These are phyloP conservation scores for Zosterops lateralis DNA, from an alignment of 2,113 vertebrate genomes.

Conservation along the genomic window DNA sequence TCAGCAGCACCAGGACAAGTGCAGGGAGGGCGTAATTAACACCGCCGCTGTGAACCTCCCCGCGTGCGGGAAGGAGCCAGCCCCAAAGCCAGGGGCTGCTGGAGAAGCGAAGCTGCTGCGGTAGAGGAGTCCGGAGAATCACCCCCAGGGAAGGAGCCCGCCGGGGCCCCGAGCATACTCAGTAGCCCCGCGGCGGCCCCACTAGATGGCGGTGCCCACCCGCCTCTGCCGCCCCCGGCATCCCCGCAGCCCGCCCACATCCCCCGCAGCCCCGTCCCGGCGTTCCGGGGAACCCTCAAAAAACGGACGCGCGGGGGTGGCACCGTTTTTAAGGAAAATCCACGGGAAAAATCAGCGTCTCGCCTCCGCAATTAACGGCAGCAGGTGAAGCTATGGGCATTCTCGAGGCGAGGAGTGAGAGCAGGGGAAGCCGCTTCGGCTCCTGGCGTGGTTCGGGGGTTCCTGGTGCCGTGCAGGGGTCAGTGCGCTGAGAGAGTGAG, in stretches of 20 bases:
- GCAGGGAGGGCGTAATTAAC: rapidly evolving
- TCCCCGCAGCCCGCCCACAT: neutral
- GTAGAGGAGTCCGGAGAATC: neutral
- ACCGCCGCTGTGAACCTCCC: rapidly evolving
- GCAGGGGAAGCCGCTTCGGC: rapidly evolving
- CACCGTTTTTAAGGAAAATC: no score
- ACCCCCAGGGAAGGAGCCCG: rapidly evolving
- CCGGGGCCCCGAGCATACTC: neutral
- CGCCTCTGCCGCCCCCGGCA: neutral
- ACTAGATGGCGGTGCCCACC: slow-evolving; percentile 47
- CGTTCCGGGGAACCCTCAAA: rapidly evolving
- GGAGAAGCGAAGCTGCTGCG: neutral
- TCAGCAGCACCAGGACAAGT: rapidly evolving
- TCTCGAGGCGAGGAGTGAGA: rapidly evolving
- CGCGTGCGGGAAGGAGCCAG: no score
- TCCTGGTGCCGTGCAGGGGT: rapidly evolving
- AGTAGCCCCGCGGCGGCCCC: neutral
- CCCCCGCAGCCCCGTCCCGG: rapidly evolving
- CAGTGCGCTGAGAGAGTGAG: rapidly evolving
- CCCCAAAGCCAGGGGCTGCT: rapidly evolving
- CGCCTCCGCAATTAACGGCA: neutral
- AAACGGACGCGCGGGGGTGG: rapidly evolving
- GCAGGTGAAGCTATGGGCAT: neutral
- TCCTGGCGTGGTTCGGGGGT: rapidly evolving
- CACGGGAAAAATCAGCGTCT: neutral